These are phyloP conservation scores for Incurvaria masculella DNA, from an alignment of 2,888 invertebrate species.

Conservation along the genomic window DNA sequence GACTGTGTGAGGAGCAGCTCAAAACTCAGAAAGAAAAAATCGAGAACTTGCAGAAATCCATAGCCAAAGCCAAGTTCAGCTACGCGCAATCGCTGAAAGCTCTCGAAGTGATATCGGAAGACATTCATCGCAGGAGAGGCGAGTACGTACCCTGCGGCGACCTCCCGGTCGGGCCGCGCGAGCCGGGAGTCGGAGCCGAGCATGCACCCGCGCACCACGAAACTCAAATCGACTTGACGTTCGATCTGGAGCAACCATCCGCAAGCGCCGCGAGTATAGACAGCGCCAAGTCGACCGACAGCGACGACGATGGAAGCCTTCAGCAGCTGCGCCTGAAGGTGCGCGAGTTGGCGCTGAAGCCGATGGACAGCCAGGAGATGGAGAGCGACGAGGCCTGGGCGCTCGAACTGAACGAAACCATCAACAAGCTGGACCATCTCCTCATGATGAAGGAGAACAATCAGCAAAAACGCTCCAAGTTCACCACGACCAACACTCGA, in stretches of 20 bases:
- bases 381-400: constrained; percentile 72
- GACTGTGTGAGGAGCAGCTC: constrained; percentile 79
- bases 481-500: constrained; percentile 35
- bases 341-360: constrained; percentile 69
- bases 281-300: constrained; percentile 19
- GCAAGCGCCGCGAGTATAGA: background rate
- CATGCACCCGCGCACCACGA: constrained; percentile 48
- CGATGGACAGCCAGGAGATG: constrained; percentile 69
- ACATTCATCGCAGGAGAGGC: constrained; percentile 73
- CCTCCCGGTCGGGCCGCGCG: constrained; percentile 52
- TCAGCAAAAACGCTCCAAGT: constrained; percentile 51
- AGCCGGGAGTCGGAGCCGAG: constrained; percentile 78
- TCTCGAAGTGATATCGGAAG: constrained; percentile 88
- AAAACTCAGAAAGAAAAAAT: constrained; percentile 83
- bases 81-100: constrained; percentile 81
- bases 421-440: constrained; percentile 72
- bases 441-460: constrained; percentile 65
- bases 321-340: constrained; percentile 67
- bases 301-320: constrained; percentile 55
- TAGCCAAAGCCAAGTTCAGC: constrained; percentile 73
- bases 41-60: constrained; percentile 74
- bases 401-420: constrained; percentile 69
- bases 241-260: background rate
- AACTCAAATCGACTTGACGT: constrained; percentile 18
- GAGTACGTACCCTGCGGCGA: constrained; percentile 47